Conservation (phyloP, 2,888 invertebrate genomes). For the Callosobruchus maculatus region DNA sequence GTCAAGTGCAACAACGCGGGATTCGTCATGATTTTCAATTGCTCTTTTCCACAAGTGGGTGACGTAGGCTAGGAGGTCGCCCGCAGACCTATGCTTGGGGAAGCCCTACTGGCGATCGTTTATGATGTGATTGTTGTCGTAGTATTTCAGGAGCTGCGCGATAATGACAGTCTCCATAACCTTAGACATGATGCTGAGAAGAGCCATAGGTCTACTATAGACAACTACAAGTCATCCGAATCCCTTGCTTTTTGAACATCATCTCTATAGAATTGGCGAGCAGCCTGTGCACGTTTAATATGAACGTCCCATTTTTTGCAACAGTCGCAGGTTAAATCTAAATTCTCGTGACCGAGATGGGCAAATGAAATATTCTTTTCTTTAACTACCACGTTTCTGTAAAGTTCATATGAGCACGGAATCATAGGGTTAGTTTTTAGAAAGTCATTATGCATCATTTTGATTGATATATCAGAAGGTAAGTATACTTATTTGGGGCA, state of each 20-base stretch:
- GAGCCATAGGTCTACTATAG: no score
- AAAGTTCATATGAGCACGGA: background rate
- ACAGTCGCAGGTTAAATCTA: background rate
- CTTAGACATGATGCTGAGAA: no score
- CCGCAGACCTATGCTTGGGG: no score
- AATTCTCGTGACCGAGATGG: background rate
- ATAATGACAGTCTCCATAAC: no score
- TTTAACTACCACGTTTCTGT: slow-evolving; percentile 2
- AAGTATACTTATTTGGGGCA: background rate
- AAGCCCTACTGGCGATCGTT: no score
- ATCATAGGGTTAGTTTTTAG: background rate
- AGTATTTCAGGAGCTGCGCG: no score
- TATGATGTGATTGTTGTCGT: no score
- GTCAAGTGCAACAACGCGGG: no score
- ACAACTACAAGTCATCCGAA: no score
- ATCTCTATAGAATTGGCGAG: background rate
- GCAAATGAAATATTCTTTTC: background rate
- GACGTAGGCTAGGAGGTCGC: no score
- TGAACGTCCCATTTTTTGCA: slow-evolving; percentile 3
- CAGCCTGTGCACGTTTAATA: slow-evolving; percentile 1
- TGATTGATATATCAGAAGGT: background rate
- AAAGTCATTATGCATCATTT: slow-evolving; percentile 1
- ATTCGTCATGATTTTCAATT: no score
- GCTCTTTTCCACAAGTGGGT: no score
- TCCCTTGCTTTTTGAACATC: background rate